Percentiles rank a stretch among this genome's conserved stretches.
phyloP scores from a whole-genome alignment of 2,888 invertebrate species.

The Gastrophysa polygoni region DNA sequence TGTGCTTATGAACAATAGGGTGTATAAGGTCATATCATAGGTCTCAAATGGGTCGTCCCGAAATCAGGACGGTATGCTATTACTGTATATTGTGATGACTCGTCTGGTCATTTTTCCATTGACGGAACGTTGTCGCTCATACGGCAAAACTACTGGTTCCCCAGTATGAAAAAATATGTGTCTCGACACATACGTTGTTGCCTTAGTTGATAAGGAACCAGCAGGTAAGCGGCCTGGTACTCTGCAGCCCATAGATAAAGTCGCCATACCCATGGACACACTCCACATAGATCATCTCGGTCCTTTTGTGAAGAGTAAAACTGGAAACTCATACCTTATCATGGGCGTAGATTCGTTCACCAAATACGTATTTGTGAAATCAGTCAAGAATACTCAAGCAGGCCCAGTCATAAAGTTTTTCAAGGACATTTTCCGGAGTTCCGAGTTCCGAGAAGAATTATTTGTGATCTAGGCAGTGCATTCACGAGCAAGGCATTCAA shows the following conservation, averaged over 20 bases:
- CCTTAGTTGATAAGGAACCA: slow-evolving; percentile 19
- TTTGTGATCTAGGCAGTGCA: slow-evolving; percentile 29
- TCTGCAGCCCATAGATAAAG: slow-evolving; percentile 19
- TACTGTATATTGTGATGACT: slow-evolving; percentile 7
- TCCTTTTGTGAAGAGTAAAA: slow-evolving; percentile 16
- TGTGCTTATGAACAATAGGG: background rate
- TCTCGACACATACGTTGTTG: slow-evolving; percentile 13
- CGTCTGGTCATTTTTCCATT: slow-evolving; percentile 8
- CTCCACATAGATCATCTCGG: slow-evolving; percentile 26
- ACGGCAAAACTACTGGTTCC: slow-evolving; percentile 28
- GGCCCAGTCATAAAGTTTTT: slow-evolving; percentile 7
- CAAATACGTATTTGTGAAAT: slow-evolving; percentile 44
- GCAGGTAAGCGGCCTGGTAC: slow-evolving; percentile 13
- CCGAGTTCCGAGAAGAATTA: slow-evolving; percentile 26
- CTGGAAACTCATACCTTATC: slow-evolving; percentile 34
- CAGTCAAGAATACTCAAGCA: slow-evolving; percentile 28
- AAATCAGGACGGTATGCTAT: background rate
- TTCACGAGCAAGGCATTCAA: slow-evolving; percentile 31
- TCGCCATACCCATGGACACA: slow-evolving; percentile 19
- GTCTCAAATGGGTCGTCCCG: slow-evolving; percentile 12
- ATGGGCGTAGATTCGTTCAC: slow-evolving; percentile 45
- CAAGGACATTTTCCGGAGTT: slow-evolving; percentile 18
- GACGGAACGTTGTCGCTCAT: slow-evolving; percentile 15
- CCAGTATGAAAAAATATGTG: slow-evolving; percentile 24
- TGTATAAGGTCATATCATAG: background rate